Conservation (phyloP, 2,797 vertebrate genomes). For the Tapirus indicus region DNA sequence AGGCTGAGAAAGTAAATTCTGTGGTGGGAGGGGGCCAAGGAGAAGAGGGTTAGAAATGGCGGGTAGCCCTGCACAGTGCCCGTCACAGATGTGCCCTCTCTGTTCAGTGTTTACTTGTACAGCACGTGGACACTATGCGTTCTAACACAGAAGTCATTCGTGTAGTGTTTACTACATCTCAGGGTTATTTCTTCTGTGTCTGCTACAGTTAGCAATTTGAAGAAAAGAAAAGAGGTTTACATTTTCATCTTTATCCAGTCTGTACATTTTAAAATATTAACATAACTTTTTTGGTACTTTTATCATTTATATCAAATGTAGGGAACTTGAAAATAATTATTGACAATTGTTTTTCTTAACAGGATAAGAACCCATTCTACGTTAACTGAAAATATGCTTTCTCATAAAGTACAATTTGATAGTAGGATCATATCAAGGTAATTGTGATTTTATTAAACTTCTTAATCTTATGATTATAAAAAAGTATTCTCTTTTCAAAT, state of each 20-base stretch:
- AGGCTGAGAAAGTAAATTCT: not conserved
- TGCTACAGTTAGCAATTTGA: not conserved
- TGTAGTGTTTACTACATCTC: not conserved
- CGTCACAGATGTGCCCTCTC: not conserved
- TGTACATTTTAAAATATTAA: constrained; percentile 11
- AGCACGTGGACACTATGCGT: not conserved
- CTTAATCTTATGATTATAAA: constrained; percentile 49
- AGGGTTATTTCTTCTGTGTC: not conserved
- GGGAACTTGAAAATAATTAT: not conserved
- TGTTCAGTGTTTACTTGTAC: not conserved
- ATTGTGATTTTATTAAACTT: constrained; percentile 60
- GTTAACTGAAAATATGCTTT: constrained; percentile 91
- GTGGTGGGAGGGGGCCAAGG: not conserved
- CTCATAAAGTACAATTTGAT: constrained; percentile 90
- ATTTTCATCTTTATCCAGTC: not conserved
- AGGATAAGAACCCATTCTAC: constrained; percentile 90
- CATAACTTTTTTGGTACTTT: not conserved
- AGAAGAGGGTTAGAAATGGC: not conserved
- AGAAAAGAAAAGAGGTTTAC: not conserved
- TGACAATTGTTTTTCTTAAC: constrained; percentile 81
- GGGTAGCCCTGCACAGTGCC: too few relatives aligned
- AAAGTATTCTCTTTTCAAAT: constrained; percentile 7
- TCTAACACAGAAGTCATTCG: not conserved
- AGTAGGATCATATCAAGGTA: constrained; percentile 91
- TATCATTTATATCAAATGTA: not conserved